Percentiles rank a stretch among this genome's conserved stretches.
phyloP scores from a whole-genome alignment of 2,888 invertebrate species.

The Cheilosia vernalis region DNA sequence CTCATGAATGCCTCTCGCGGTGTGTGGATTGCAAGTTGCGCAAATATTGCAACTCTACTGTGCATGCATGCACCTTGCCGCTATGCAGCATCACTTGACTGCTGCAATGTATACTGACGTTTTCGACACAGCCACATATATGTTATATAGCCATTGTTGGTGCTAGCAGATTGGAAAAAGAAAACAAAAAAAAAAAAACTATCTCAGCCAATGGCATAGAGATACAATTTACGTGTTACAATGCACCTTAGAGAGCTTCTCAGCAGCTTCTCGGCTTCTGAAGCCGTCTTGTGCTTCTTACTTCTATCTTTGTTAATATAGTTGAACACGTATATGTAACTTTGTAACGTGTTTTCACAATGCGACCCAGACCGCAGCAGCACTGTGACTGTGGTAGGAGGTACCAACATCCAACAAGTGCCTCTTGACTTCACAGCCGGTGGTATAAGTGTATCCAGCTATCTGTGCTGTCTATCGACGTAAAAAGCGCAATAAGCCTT shows the following conservation, averaged over 20 bases:
- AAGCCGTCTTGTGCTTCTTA: constrained; percentile 41
- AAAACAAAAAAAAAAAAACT: constrained; percentile 1
- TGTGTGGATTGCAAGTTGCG: constrained; percentile 42
- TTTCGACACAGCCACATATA: constrained; percentile 56
- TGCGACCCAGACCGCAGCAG: constrained; percentile 34
- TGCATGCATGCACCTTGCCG: constrained; percentile 52
- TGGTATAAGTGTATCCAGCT: constrained; percentile 30
- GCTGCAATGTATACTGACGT: constrained; percentile 3
- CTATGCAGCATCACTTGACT: constrained; percentile 31
- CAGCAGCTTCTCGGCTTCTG: constrained; percentile 23
- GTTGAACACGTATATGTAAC: constrained; percentile 10
- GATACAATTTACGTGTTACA: constrained; percentile 71
- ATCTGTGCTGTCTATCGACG: constrained; percentile 42
- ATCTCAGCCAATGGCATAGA: constrained; percentile 40
- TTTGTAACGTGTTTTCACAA: constrained; percentile 46
- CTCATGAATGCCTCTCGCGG: constrained; percentile 9
- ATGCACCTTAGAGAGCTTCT: constrained; percentile 66
- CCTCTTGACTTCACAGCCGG: constrained; percentile 47
- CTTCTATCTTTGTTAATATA: constrained; percentile 28
- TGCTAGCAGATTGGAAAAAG: constrained; percentile 12
- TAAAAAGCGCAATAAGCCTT: constrained; percentile 57
- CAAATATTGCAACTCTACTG: constrained; percentile 43
- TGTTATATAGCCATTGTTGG: constrained; percentile 39
- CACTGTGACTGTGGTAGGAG: constrained; percentile 27
- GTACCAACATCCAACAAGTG: constrained; percentile 46